phyloP scores from a whole-genome alignment of 1,140 invertebrate species.

The Yoshiicerus persimilis region DNA sequence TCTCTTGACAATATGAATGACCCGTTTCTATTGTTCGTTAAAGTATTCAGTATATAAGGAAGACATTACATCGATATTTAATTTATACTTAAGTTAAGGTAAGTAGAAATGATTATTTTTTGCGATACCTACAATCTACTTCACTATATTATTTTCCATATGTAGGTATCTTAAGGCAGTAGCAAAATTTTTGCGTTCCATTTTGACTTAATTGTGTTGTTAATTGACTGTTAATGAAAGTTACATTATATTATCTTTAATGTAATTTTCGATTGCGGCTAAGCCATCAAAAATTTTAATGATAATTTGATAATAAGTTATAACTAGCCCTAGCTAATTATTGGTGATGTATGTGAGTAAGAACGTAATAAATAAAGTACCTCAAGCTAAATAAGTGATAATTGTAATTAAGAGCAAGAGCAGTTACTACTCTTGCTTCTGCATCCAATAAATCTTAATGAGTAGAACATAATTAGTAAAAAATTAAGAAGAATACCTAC shows the following conservation, averaged over 20 bases:
- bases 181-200: neutral
- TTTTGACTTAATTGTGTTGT: neutral
- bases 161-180: no score
- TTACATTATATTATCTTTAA: neutral
- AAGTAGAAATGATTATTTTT: neutral
- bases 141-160: no score
- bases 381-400: neutral
- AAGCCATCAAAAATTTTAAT: neutral
- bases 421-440: neutral
- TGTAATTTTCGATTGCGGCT: neutral
- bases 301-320: neutral
- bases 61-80: neutral
- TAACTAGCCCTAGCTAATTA: neutral
- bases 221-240: neutral
- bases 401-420: neutral
- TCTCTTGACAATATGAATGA: neutral
- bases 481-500: neutral
- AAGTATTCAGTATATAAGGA: no score
- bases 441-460: neutral
- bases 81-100: neutral
- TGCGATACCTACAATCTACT: no score
- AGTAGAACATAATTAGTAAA: neutral
- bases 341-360: neutral
- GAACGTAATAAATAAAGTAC: neutral
- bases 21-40: neutral